Evolutionary conservation across 2,113 vertebrate genomes (phyloP).

Genomic region (Phrynosoma platyrhinos): DNA sequence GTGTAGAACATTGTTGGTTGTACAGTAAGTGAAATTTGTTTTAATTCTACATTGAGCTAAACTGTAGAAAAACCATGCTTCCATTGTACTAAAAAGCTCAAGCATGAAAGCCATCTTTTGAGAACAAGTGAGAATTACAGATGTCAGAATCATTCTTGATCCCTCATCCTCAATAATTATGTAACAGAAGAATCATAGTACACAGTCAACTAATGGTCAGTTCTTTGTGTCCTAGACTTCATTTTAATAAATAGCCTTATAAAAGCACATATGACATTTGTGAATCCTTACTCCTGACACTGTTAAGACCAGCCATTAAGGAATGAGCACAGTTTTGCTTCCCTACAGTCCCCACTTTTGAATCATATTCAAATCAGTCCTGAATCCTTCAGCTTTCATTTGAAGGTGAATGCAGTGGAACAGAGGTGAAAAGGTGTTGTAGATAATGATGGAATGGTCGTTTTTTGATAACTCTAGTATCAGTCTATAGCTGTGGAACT

Average conservation of each 20-base stretch:
- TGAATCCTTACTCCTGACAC: background rate
- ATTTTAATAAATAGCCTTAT: background rate
- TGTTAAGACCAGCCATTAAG: background rate
- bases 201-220: background rate
- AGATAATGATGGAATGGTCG: background rate
- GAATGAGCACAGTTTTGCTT: background rate
- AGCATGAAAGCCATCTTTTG: background rate
- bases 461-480: background rate
- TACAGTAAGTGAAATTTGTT: background rate
- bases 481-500: background rate
- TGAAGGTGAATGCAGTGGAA: background rate
- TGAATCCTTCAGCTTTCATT: background rate
- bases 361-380: background rate
- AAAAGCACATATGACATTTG: background rate
- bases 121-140: background rate
- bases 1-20: background rate
- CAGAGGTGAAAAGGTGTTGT: background rate
- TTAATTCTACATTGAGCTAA: background rate
- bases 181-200: background rate
- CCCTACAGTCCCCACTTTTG: background rate
- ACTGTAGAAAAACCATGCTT: background rate
- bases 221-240: background rate
- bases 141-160: background rate
- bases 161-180: background rate
- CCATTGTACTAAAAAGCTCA: background rate